Conservation (phyloP, 1,140 invertebrate species). For the Bombus waltoni region DNA sequence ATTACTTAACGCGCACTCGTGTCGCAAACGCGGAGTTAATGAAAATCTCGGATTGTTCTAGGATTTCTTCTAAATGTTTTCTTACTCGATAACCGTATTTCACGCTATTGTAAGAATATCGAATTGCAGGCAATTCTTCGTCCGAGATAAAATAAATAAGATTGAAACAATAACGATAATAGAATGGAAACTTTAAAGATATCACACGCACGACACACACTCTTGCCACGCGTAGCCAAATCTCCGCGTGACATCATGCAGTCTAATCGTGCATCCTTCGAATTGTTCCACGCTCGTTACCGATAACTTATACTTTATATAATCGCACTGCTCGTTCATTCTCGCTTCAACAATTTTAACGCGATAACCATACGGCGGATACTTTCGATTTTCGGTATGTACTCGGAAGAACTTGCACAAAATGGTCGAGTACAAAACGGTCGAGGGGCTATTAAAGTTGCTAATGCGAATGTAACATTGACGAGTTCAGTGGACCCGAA, state of each 20-base stretch:
- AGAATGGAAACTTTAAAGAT: background rate
- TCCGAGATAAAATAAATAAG: background rate
- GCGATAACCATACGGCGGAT: background rate
- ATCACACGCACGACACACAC: background rate
- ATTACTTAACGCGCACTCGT: conserved; percentile 35
- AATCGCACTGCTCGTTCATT: background rate
- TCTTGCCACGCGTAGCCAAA: background rate
- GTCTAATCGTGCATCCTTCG: too few relatives aligned
- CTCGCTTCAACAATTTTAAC: background rate
- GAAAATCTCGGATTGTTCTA: background rate
- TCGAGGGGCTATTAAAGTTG: too few relatives aligned
- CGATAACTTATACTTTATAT: background rate
- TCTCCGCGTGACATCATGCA: background rate
- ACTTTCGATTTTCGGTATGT: too few relatives aligned
- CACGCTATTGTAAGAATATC: background rate
- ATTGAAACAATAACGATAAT: background rate
- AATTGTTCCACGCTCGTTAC: too few relatives aligned
- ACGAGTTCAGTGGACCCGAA: background rate
- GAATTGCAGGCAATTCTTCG: background rate
- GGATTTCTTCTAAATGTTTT: background rate
- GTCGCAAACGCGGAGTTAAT: conserved; percentile 13
- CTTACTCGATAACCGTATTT: background rate
- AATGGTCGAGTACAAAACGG: too few relatives aligned
- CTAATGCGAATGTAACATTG: background rate
- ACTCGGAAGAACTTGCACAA: too few relatives aligned